These are phyloP conservation scores for Ascidia mentula DNA, from an alignment of 23 tunicate genomes.

Conservation along the genomic window DNA sequence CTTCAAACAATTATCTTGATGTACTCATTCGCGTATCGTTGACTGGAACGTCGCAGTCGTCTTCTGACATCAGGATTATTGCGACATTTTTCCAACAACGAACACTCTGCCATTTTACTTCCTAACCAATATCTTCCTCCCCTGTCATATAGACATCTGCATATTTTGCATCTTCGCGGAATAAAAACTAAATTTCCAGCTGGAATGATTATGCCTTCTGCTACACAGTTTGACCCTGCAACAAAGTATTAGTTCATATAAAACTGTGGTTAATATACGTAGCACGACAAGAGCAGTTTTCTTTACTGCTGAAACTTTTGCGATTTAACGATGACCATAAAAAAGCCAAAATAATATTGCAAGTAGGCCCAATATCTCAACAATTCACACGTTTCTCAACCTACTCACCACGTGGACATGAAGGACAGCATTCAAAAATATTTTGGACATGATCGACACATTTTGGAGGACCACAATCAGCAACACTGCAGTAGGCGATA, in stretches of 20 bases:
- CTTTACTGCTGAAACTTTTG: too few relatives aligned
- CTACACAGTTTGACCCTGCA: conserved; percentile 26
- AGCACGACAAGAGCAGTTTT: too few relatives aligned
- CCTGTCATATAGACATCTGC: conserved; percentile 1
- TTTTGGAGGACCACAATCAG: conserved; percentile 49
- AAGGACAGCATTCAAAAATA: conserved; percentile 41
- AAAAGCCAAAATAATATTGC: too few relatives aligned
- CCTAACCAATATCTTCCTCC: conserved; percentile 27
- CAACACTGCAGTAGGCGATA: conserved; percentile 46
- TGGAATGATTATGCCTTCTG: conserved; percentile 13
- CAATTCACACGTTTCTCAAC: too few relatives aligned
- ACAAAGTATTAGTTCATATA: background rate
- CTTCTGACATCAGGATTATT: background rate
- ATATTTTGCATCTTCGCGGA: background rate
- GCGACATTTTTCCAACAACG: background rate
- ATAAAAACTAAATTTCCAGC: conserved; percentile 4
- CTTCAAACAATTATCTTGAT: too few relatives aligned
- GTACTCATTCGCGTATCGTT: background rate
- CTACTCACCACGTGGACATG: conserved; percentile 60
- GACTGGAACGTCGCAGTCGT: background rate
- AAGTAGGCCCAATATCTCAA: too few relatives aligned
- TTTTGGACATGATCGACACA: conserved; percentile 35
- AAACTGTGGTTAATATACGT: too few relatives aligned
- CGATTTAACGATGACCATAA: too few relatives aligned
- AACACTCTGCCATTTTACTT: conserved; percentile 17